Evolutionary conservation across 53 echinoderm and acorn worm genomes (phyloP), one percentile per base, ranked within the genome.

Genomic region (Temnopleurus reevesii): DNA sequence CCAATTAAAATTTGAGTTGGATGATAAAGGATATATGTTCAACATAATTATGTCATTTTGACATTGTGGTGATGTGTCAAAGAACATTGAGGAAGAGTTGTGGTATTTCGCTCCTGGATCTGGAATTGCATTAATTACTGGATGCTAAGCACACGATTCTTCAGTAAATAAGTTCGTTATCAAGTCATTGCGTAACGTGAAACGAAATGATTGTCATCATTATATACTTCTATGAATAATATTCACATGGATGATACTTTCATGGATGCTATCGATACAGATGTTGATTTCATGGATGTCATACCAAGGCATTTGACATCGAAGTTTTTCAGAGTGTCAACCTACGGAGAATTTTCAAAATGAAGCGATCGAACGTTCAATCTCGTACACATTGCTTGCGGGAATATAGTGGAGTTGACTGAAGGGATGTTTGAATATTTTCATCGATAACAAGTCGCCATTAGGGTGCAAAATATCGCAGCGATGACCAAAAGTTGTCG

Each of bases 401-500:
- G 35, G 61, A 58, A 26, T 25, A 12, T 34, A 86, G 86, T 61
- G 86, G 61, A 29, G 38, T 60, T 2, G 41, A 60, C 3, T 30
- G 46, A 59, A 43, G 25, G 45, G 12, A 49, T 12, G 34, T 10
- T 18, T 83, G 57, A 38, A 12, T 9, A 41, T 8, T 15, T 46
- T 61, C 4, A 26, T 21, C 76, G 13, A 38, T 35, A 17, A 59
- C 19, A 12, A n/a, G 41, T 23, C 71, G 41, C 41, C 71, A 38
- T 19, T 35, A 71, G 80, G 83, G 30, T 8, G 7, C 33, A 55
- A 71, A 51, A 8, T 25, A 28, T 36, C 53, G 66, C 88, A 87
- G 88, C 88, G 54, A 87, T 87, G 88, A 87, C 66, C 71, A 55
- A 4, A 28, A 17, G 88, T 87, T 87, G 88, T 87, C 65, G 71